Base-by-base conservation (phyloP, 2,888 invertebrate genomes). In the Abscondita cerata region DNA sequence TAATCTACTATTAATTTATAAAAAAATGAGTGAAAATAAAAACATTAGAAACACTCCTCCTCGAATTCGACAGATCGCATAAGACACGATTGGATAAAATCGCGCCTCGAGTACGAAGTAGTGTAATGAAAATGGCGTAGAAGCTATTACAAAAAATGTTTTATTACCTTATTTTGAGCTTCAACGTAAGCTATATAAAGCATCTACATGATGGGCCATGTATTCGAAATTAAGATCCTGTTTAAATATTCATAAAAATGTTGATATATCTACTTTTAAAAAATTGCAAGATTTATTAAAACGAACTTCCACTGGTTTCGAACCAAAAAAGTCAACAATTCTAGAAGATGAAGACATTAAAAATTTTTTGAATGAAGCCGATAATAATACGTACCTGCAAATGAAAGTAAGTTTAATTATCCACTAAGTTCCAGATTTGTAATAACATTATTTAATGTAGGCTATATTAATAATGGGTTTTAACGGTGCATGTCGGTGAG, bases 401-500 rank as follows among this genome's bases (percentile, higher is more conserved):
- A 40, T 40, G 40, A 40, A 40, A 15, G 40, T 40, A 3, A 8
- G 40, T 40, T 2, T 40, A 40, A 1, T n/a, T n/a, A n/a, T n/a
- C n/a, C n/a, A n/a, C n/a, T n/a, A n/a, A n/a, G 15, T 3, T 40
- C n/a, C n/a, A n/a, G n/a, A n/a, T n/a, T n/a, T n/a, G n/a, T n/a
- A n/a, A n/a, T n/a, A n/a, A n/a, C n/a, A 8, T 13, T 40, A 1
- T 40, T 12, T 6, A 6, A 54, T 59, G 18, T 34, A 64, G 52
- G 44, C 62, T 36, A 41, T 64, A 1, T 51, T 58, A 25, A 67
- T 64, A 58, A 55, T 63, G 52, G 66, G 58, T 9, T 62, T 68
- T 50, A 56, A 33, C 33, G 67, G 70, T 19, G 68, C 68, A 9
- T 66, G 65, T 31, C 53, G 69, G 40, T 50, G 63, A 6, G 66